Percentiles rank a stretch among this genome's conserved stretches.
phyloP scores from a whole-genome alignment of 2,888 invertebrate genomes.

The Rhingia rostrata region DNA sequence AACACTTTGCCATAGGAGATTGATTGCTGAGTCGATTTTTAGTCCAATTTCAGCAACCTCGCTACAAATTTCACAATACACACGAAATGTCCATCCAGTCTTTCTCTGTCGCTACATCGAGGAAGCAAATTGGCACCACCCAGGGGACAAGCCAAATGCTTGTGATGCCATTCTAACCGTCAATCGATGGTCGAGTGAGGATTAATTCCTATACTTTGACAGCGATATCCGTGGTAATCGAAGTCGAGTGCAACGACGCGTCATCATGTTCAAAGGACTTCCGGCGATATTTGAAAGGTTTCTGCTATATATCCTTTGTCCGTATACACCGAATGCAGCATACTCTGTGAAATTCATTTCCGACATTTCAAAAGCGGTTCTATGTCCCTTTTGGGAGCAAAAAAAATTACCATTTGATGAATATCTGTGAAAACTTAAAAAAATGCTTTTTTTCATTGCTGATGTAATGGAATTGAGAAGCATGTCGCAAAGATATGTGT shows the following conservation, averaged over 20 bases:
- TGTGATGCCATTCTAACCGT: slow-evolving; percentile 41
- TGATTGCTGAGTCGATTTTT: slow-evolving; percentile 36
- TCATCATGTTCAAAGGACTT: slow-evolving; percentile 45
- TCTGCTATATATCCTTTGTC: slow-evolving; percentile 18
- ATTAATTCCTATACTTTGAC: slow-evolving; percentile 52
- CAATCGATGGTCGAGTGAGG: slow-evolving; percentile 35
- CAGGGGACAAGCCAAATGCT: slow-evolving; percentile 52
- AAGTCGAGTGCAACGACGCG: slow-evolving; percentile 21
- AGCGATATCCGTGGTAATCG: slow-evolving; percentile 35
- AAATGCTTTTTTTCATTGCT: neutral
- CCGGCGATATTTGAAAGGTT: slow-evolving; percentile 46
- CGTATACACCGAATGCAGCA: neutral
- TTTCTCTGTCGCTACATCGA: neutral
- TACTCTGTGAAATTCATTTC: slow-evolving; percentile 45
- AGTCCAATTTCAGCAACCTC: slow-evolving; percentile 25
- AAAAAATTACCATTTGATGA: too few species aligned
- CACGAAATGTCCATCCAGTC: neutral
- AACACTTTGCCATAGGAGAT: slow-evolving; percentile 26
- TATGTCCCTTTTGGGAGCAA: slow-evolving; percentile 15
- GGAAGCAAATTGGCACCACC: slow-evolving; percentile 12
- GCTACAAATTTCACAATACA: neutral
- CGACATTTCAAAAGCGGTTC: slow-evolving; percentile 33
- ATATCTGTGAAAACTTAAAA: neutral
- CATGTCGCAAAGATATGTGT: neutral
- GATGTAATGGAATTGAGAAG: neutral